A percentile compares a stretch with the other conserved stretches of the same genome.
Evolutionary conservation across 2,888 invertebrate genomes (phyloP).

Genomic region (Reticulitermes lucifugus): DNA sequence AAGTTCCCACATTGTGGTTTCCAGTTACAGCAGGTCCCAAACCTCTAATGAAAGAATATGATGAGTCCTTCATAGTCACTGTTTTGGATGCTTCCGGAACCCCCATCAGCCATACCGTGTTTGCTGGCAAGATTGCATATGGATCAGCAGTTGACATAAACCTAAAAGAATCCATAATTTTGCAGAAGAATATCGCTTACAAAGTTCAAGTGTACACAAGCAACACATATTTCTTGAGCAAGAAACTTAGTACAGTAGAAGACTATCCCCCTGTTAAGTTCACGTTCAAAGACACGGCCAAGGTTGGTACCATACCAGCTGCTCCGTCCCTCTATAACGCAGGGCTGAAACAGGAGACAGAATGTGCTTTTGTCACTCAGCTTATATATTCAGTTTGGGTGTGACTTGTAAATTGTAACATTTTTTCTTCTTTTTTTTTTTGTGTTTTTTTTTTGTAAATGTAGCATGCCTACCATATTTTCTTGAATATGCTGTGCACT

Average conservation of each 20-base stretch:
- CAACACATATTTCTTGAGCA: constrained; percentile 39
- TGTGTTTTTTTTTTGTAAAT: too few relatives aligned
- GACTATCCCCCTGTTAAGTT: constrained; percentile 42
- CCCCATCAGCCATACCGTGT: constrained; percentile 43
- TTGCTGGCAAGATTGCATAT: constrained; percentile 33
- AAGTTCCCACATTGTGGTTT: constrained; percentile 40
- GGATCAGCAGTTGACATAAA: constrained; percentile 36
- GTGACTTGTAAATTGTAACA: neutral
- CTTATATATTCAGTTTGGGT: constrained; percentile 44
- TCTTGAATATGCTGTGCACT: neutral
- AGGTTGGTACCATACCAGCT: neutral
- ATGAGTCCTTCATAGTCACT: constrained; percentile 45
- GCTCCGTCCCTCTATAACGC: constrained; percentile 17
- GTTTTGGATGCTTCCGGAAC: constrained; percentile 39
- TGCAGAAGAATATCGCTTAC: constrained; percentile 38
- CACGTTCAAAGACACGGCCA: constrained; percentile 38
- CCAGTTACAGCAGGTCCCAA: constrained; percentile 22
- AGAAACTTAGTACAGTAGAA: constrained; percentile 26
- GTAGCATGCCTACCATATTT: too few relatives aligned
- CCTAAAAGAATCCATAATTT: constrained; percentile 39
- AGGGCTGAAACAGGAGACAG: constrained; percentile 43
- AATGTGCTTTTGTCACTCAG: constrained; percentile 39
- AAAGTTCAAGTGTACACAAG: constrained; percentile 45
- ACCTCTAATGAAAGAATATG: constrained; percentile 33
- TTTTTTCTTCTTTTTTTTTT: neutral